Conservation (phyloP, 1,140 invertebrate genomes). For the Globodera ellingtonae region DNA sequence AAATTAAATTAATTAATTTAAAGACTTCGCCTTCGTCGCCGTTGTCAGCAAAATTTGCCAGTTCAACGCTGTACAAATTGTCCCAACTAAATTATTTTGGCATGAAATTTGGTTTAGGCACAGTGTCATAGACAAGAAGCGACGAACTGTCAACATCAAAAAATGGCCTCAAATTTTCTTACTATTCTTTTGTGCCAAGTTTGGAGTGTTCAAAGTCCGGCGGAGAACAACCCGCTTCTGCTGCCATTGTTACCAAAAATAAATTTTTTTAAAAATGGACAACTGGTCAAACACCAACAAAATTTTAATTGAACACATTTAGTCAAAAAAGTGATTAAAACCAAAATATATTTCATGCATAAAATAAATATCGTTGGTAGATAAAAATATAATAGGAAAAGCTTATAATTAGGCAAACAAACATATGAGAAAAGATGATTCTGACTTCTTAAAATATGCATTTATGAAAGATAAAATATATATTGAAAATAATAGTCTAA, state of each 20-base stretch:
- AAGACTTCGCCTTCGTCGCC: conserved; percentile 81
- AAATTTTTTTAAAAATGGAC: background rate
- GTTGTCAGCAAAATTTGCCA: conserved; percentile 78
- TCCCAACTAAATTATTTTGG: conserved; percentile 75
- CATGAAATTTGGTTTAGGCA: conserved; percentile 10
- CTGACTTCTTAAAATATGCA: background rate
- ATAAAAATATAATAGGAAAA: too few relatives aligned
- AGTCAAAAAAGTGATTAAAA: background rate
- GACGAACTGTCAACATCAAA: background rate
- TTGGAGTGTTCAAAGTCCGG: conserved; percentile 69
- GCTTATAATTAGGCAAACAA: too few relatives aligned
- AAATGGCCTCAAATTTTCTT: conserved; percentile 52
- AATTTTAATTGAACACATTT: conserved; percentile 10
- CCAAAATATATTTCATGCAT: too few relatives aligned
- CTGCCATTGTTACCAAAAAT: background rate
- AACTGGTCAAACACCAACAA: conserved; percentile 1
- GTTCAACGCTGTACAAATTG: conserved; percentile 77
- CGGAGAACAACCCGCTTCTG: background rate
- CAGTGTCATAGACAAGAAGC: conserved; percentile 10
- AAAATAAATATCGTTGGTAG: too few relatives aligned
- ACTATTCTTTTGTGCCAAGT: conserved; percentile 79
- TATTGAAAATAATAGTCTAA: background rate
- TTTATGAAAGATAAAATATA: background rate
- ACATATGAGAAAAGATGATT: too few relatives aligned
- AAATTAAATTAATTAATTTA: background rate